Base-by-base conservation (phyloP, 1,140 invertebrate genomes). In the Propsilocerus akamusi region DNA sequence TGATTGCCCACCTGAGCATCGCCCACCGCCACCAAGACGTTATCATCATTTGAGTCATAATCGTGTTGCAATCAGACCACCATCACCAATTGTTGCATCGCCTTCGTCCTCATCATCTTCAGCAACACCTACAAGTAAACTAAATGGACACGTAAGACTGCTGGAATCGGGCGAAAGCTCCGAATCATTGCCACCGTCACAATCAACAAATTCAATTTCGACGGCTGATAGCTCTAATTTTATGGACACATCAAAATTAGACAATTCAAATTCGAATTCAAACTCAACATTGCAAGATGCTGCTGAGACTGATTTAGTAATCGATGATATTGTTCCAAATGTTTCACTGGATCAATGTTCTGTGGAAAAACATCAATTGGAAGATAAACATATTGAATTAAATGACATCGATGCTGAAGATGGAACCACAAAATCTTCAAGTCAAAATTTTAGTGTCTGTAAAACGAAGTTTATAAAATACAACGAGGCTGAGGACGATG, bases 171-270 rank as follows among this genome's bases (percentile, higher is more conserved):
- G 24, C 28, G 47, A 52, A 22, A 8, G 22, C 4, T 49, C 51
- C 1, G 51, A 46, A 49, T 49, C 51, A 23, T 20, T 49, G 10
- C 47, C 51, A 25, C 30, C 25, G 14, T 46, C 47, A 23, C 51
- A 52, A 46, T 34, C 47, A 2, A 51, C 50, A 24, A 47, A 25
- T 12, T 30, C 50, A 22, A 49, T 30, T 23, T 17, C 22, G 5
- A 41, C 17, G 6, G 17, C 14, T 41, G 34, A 41, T 41, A 20
- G 22, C 2, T 20, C 14, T 10, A 41, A 41, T 41, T 41, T 20
- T 20, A 41, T 41, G 34, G 17, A 14, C 8, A 41, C 34, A 22
- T 14, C 34, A 20, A n/a, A n/a, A n/a, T n/a, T n/a, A n/a, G n/a
- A n/a, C n/a, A n/a, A n/a, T n/a, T n/a, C n/a, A n/a, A 41, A 41